Evolutionary conservation across 2,113 vertebrate species (phyloP), one percentile per base, ranked within the genome.

Genomic region (Phylloscopus whistleri): DNA sequence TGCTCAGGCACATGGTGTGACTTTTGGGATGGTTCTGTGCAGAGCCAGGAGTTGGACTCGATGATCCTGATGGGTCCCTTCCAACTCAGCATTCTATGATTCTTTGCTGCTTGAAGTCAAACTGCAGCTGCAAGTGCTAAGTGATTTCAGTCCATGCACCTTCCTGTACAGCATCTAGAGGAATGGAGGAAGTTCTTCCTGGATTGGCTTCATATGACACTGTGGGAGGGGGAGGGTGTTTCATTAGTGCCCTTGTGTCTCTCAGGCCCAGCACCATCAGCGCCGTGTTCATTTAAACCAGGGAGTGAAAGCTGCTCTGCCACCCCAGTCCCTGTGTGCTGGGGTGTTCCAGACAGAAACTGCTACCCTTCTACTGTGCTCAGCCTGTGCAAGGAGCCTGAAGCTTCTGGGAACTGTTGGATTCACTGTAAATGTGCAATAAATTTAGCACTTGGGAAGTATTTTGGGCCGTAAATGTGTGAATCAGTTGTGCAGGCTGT

Each of bases 391-490:
- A 44, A 3, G 1, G 63, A 83, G 70, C 49, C 82, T 60, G 58
- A 37, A 68, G 37, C 70, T 88, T 72, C 75, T 66, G 88, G 87
- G 41, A 93, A 90, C 37, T n/a, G 67, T 39, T 85, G 59, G 46
- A 58, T 66, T 90, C 91, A 51, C 79, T 88, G 85, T 62, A 85
- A 93, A 85, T 39, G 53, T 90, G 88, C 67, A 88, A 83, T 69
- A 76, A 87, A 93, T 96, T 80, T 60, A 74, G 75, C 67, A 58
- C 66, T 84, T 0, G 1, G 59, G 66, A 56, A 35, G 87, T 41
- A 69, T 87, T 94, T 84, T 31, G 69, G 69, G n/a, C 84, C 89
- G 92, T 39, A 90, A 84, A 78, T 13, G 81, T 94, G 93, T 84
- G 92, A 91, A 93, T 82, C 87, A 87, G 73, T 68, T 44, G 28